Percentiles rank a stretch among this genome's conserved stretches.
phyloP scores from a whole-genome alignment of 2,888 invertebrate species.

The Cantharis rustica region DNA sequence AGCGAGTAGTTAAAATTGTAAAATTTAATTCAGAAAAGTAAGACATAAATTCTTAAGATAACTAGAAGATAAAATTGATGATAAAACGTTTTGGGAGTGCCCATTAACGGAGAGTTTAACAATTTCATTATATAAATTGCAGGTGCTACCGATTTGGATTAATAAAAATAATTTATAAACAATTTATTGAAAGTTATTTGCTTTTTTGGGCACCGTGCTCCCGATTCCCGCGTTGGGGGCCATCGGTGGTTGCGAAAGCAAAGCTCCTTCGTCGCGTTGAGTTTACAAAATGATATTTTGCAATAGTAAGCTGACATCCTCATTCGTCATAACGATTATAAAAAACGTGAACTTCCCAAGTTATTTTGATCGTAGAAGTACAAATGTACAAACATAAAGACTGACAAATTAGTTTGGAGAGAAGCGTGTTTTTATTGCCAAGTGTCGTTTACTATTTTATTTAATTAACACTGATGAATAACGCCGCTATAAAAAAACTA shows the following conservation, averaged over 20 bases:
- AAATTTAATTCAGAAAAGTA: background rate
- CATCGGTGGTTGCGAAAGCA: background rate
- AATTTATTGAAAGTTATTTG: background rate
- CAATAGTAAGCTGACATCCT: background rate
- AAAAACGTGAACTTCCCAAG: background rate
- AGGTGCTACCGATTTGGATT: background rate
- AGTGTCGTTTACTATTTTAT: background rate
- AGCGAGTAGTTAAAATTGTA: background rate
- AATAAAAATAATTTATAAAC: background rate
- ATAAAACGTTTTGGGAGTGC: background rate
- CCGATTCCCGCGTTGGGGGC: background rate
- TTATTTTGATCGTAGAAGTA: background rate
- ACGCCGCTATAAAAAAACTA: background rate
- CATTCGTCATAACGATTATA: background rate
- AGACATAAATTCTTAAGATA: conserved; percentile 5
- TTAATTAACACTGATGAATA: background rate
- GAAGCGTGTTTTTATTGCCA: background rate
- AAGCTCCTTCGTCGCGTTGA: background rate
- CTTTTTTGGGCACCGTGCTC: no score
- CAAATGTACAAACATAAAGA: background rate
- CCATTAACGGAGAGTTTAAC: conserved; percentile 1
- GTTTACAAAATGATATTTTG: background rate
- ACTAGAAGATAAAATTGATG: conserved; percentile 2
- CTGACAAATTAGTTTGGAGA: background rate
- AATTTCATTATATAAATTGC: conserved; percentile 3